Evolutionary conservation across 2,888 invertebrate genomes (phyloP).

Genomic region (Drosophila helvetica): DNA sequence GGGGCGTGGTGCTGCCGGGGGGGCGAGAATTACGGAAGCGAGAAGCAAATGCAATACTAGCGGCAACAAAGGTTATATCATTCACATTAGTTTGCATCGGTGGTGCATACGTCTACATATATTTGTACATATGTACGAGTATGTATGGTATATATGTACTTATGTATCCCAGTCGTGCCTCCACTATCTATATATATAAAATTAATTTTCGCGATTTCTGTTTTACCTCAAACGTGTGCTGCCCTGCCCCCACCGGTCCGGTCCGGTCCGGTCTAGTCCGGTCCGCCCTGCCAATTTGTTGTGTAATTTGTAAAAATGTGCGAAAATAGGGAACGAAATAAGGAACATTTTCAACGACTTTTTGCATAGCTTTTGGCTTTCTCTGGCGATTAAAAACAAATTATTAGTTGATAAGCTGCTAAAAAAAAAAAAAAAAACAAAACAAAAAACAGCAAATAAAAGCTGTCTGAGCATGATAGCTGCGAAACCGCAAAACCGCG

Average conservation of each 20-base stretch:
- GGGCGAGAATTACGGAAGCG: slow-evolving; percentile 38
- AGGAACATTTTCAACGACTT: slow-evolving; percentile 12
- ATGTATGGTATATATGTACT: slow-evolving; percentile 13
- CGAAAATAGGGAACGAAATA: neutral
- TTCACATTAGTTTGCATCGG: slow-evolving; percentile 13
- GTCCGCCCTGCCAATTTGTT: slow-evolving; percentile 22
- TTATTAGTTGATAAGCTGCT: slow-evolving; percentile 37
- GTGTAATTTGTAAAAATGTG: slow-evolving; percentile 34
- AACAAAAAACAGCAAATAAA: slow-evolving; percentile 30
- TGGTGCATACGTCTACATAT: slow-evolving; percentile 2
- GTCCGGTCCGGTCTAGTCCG: neutral
- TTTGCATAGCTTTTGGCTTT: slow-evolving; percentile 29
- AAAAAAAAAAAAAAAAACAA: too few relatives aligned
- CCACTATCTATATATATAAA: slow-evolving; percentile 18
- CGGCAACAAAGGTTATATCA: slow-evolving; percentile 48
- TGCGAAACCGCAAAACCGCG: neutral
- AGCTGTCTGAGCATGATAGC: slow-evolving; percentile 68
- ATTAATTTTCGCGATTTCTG: slow-evolving; percentile 33
- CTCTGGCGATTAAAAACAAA: slow-evolving; percentile 34
- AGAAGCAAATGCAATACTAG: slow-evolving; percentile 25
- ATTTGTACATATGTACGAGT: neutral
- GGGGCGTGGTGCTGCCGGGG: neutral
- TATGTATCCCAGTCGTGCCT: slow-evolving; percentile 36
- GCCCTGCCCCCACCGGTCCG: neutral
- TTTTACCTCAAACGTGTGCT: slow-evolving; percentile 26